Conservation (phyloP, 2,888 invertebrate genomes). For the Chrysolina americana region DNA sequence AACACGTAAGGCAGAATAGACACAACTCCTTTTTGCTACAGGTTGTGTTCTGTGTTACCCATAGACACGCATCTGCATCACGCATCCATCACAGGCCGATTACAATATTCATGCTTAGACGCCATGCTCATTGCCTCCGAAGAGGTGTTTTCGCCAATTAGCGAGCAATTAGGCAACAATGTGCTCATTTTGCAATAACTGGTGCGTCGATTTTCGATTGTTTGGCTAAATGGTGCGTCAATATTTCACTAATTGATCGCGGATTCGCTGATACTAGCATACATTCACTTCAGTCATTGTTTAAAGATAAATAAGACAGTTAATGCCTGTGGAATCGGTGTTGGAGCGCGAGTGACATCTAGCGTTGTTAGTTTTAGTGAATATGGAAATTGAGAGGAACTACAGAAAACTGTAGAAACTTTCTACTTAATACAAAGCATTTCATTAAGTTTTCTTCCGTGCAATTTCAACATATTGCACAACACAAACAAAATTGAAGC, state of each 20-base stretch:
- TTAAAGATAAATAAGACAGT: too few species aligned
- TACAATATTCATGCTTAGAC: slow-evolving; percentile 55
- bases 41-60: slow-evolving; percentile 54
- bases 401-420: too few species aligned
- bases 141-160: slow-evolving; percentile 58
- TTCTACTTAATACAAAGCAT: too few species aligned
- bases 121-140: slow-evolving; percentile 56
- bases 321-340: too few species aligned
- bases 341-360: too few species aligned
- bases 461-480: too few species aligned
- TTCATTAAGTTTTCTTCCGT: too few species aligned
- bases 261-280: neutral
- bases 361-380: too few species aligned
- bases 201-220: slow-evolving; percentile 52
- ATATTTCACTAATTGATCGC: slow-evolving; percentile 25
- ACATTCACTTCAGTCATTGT: too few species aligned
- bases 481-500: too few species aligned
- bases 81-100: slow-evolving; percentile 58
- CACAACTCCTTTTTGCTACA: slow-evolving; percentile 54
- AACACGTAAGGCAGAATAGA: slow-evolving; percentile 59
- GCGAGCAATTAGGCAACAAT: slow-evolving; percentile 58
- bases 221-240: slow-evolving; percentile 34
- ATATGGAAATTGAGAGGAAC: too few species aligned
- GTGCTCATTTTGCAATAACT: slow-evolving; percentile 55
- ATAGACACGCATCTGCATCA: slow-evolving; percentile 55